Evolutionary conservation across 2,888 invertebrate genomes (phyloP).

Genomic region (Rutpela maculata): DNA sequence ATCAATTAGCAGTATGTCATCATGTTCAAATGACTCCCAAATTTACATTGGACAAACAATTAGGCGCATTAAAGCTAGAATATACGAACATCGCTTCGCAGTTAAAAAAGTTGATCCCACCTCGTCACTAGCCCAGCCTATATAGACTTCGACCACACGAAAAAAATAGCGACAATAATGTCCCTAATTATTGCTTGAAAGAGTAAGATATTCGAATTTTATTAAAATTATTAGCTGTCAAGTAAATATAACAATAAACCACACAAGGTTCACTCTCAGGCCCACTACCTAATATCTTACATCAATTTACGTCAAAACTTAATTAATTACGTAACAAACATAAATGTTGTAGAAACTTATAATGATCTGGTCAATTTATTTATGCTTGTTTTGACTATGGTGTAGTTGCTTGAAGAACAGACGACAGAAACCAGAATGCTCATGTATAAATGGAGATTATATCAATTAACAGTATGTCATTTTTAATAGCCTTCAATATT

Average conservation of each 20-base stretch:
- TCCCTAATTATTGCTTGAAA: too few species aligned
- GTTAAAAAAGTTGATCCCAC: too few species aligned
- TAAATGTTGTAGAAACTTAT: background rate
- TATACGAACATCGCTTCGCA: too few species aligned
- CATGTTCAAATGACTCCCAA: too few species aligned
- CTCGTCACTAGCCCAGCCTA: too few species aligned
- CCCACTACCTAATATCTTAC: background rate
- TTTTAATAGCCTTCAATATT: constrained; percentile 37
- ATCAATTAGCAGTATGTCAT: constrained; percentile 38
- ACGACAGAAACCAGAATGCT: constrained; percentile 30
- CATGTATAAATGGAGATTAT: constrained; percentile 11
- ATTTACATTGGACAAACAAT: too few species aligned
- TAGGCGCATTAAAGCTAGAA: too few species aligned
- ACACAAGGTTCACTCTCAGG: background rate
- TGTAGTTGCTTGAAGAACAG: background rate
- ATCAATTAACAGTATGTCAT: constrained; percentile 38
- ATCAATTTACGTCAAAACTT: background rate
- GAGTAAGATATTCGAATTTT: too few species aligned
- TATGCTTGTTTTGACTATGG: background rate
- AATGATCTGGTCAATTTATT: background rate
- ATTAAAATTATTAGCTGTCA: too few species aligned
- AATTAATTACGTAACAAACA: background rate
- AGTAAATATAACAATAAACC: too few species aligned
- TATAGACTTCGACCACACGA: too few species aligned
- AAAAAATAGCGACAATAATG: too few species aligned